phyloP scores from a whole-genome alignment of 2,797 vertebrate species.

The Pampus argenteus region DNA sequence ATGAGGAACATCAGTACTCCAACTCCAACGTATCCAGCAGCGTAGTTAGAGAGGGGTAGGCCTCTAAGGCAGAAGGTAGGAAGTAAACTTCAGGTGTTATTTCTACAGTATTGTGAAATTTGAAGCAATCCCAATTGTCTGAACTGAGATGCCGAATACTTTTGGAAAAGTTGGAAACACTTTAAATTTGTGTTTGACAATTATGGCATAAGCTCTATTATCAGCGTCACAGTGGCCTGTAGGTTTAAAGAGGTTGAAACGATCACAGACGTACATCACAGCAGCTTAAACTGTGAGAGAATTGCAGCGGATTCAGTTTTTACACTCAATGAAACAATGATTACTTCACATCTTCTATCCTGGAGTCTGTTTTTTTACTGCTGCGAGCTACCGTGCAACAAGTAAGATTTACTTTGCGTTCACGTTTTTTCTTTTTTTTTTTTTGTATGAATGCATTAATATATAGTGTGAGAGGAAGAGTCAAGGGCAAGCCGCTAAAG shows the following conservation, averaged over 20 bases:
- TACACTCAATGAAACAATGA: no score
- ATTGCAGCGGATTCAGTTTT: not conserved
- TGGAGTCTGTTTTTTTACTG: constrained; percentile 10
- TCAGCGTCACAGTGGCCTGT: not conserved
- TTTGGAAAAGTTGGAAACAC: no score
- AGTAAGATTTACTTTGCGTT: no score
- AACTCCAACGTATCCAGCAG: not conserved
- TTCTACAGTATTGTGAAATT: not conserved
- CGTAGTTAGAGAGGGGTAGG: no score
- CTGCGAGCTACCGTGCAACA: constrained; percentile 3
- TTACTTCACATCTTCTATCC: no score
- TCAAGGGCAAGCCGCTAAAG: no score
- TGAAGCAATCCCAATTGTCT: not conserved
- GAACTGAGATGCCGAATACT: no score
- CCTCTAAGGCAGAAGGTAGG: not conserved
- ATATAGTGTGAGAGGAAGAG: no score
- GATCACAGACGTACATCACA: not conserved
- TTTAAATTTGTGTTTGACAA: no score
- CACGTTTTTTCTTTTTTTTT: no score
- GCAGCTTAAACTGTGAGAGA: not conserved
- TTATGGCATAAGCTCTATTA: not conserved
- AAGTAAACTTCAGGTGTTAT: not conserved
- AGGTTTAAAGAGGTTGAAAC: no score
- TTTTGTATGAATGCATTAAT: no score
- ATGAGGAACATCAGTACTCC: not conserved